Evolutionary conservation across 1,140 invertebrate species (phyloP).

Genomic region (Neodiprion fabricii): DNA sequence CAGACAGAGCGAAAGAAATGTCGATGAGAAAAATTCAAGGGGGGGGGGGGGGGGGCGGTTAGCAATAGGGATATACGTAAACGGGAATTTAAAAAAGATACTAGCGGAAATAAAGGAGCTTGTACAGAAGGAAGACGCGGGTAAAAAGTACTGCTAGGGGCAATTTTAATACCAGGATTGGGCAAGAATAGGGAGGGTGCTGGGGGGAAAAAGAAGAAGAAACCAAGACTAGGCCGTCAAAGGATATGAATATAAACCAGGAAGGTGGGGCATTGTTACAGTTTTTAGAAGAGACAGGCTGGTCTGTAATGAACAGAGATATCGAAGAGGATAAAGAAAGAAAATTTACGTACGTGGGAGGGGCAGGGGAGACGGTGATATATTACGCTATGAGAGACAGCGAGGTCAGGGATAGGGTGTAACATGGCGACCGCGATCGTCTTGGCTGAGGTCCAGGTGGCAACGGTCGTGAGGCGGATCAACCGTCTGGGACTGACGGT

Average conservation of each 20-base stretch:
- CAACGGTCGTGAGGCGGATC: no score
- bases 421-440: no score
- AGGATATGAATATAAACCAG: not conserved
- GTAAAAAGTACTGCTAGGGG: slow-evolving; percentile 19
- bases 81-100: slow-evolving; percentile 15
- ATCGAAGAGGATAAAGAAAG: not conserved
- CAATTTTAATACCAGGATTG: slow-evolving; percentile 8
- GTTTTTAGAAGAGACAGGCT: not conserved
- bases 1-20: no score
- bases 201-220: not conserved
- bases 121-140: not conserved
- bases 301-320: not conserved
- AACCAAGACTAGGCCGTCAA: not conserved
- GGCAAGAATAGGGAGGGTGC: not conserved
- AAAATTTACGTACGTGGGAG: not conserved
- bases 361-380: not conserved
- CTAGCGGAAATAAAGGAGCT: slow-evolving; percentile 11
- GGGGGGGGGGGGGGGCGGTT: no score
- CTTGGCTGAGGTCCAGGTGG: no score
- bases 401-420: no score
- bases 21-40: not conserved
- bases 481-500: no score
- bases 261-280: not conserved
- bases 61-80: slow-evolving; percentile 17
- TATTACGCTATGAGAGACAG: not conserved